phyloP scores from a whole-genome alignment of 2,113 vertebrate genomes.

The Actinemys pallida region DNA sequence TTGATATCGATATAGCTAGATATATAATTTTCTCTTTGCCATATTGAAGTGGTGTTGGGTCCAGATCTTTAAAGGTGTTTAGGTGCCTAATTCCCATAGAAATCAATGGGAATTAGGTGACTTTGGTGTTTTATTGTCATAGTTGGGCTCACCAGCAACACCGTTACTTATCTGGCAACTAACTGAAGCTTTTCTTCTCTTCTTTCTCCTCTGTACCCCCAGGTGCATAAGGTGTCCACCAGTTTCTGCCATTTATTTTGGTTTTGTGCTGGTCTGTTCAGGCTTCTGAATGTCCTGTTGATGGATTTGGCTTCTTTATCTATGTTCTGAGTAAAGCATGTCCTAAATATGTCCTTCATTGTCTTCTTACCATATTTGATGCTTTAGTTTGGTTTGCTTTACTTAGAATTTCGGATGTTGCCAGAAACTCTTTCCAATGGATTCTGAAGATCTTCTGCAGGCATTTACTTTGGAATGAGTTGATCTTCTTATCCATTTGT shows the following conservation, averaged over 20 bases:
- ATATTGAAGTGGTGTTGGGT: conserved; percentile 1
- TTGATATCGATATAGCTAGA: background rate
- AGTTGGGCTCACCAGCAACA: conserved; percentile 24
- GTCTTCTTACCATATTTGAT: background rate
- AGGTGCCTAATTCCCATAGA: background rate
- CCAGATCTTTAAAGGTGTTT: background rate
- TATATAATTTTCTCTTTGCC: conserved; percentile 45
- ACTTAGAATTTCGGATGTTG: background rate
- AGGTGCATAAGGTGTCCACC: background rate
- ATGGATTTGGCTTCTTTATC: background rate
- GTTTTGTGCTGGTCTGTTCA: background rate
- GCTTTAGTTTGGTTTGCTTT: background rate
- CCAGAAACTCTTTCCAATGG: background rate
- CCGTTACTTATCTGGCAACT: conserved; percentile 26
- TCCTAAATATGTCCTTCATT: background rate
- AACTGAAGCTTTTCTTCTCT: background rate
- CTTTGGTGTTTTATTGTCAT: background rate
- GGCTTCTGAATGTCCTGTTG: background rate
- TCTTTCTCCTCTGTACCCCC: rapidly evolving
- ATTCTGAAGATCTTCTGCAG: background rate
- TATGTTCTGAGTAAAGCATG: background rate
- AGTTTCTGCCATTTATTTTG: background rate
- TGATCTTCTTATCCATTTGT: background rate
- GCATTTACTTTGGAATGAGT: background rate
- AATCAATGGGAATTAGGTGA: background rate